Conservation (phyloP, 2,797 vertebrate species). For the Artibeus lituratus region DNA sequence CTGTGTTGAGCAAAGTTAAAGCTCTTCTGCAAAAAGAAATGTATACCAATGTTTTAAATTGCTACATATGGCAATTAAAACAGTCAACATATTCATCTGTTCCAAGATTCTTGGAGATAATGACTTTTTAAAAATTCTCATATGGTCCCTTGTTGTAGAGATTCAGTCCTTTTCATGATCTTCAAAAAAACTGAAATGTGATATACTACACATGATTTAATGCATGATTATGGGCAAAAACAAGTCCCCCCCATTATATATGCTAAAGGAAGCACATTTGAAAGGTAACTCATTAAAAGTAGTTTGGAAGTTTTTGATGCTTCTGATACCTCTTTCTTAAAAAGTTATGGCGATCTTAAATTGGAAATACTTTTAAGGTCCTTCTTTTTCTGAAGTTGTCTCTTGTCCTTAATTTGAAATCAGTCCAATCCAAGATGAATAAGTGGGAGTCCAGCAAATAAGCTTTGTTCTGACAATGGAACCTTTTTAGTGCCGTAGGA, state of each 20-base stretch:
- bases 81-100: conserved; percentile 41
- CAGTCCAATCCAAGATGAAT: not conserved
- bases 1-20: conserved; percentile 64
- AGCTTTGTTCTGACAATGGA: not conserved
- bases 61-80: conserved; percentile 46
- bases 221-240: conserved; percentile 46
- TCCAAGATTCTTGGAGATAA: conserved; percentile 35
- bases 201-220: not conserved
- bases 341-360: conserved; percentile 15
- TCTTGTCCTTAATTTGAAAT: conserved; percentile 37
- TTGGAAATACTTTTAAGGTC: not conserved
- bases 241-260: conserved; percentile 12
- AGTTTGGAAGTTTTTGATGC: conserved; percentile 23
- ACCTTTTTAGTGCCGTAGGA: not conserved
- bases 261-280: not conserved
- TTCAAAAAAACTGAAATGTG: conserved; percentile 51
- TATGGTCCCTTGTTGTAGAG: not conserved
- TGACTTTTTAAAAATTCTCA: conserved; percentile 17
- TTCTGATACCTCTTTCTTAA: not conserved
- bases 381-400: not conserved
- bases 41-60: conserved; percentile 37
- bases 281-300: conserved; percentile 35
- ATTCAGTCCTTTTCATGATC: conserved; percentile 36
- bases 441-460: not conserved
- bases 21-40: conserved; percentile 50